A percentile compares a stretch with the other conserved stretches of the same genome.
These are phyloP conservation scores for Lomographa bimaculata DNA, from an alignment of 2,888 invertebrate species.

Conservation along the genomic window DNA sequence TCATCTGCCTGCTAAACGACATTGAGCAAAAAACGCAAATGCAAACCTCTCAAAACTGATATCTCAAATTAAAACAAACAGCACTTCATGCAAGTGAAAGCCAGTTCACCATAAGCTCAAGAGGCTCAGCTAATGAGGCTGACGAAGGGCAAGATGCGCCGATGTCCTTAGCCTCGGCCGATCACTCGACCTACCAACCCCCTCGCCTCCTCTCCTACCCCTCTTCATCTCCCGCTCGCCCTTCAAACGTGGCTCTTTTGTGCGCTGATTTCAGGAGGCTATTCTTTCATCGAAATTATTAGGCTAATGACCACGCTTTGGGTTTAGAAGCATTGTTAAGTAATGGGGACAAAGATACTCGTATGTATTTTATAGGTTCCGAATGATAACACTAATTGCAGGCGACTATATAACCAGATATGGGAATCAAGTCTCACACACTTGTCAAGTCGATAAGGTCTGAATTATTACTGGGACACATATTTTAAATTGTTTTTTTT, in stretches of 20 bases:
- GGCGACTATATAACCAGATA: no score
- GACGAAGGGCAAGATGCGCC: slow-evolving; percentile 58
- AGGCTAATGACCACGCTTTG: slow-evolving; percentile 16
- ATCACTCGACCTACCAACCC: slow-evolving; percentile 56
- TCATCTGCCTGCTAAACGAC: no score
- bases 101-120: slow-evolving; percentile 48
- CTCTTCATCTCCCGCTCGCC: slow-evolving; percentile 31
- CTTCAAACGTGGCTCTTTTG: slow-evolving; percentile 31
- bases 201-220: slow-evolving; percentile 19
- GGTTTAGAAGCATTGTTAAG: neutral
- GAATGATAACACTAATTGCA: no score
- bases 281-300: slow-evolving; percentile 41
- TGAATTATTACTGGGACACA: no score
- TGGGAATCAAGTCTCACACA: no score
- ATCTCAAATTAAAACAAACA: slow-evolving; percentile 9
- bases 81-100: slow-evolving; percentile 28
- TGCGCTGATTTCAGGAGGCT: slow-evolving; percentile 40
- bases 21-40: neutral
- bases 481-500: no score
- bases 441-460: no score
- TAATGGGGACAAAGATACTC: no score
- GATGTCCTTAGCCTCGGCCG: slow-evolving; percentile 60
- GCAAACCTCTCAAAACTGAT: neutral
- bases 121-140: slow-evolving; percentile 57
- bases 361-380: no score